These are phyloP conservation scores for Chironex yamaguchii DNA, from an alignment of 30 jellyfish, hydroid and myxozoan genomes.

Conservation along the genomic window DNA sequence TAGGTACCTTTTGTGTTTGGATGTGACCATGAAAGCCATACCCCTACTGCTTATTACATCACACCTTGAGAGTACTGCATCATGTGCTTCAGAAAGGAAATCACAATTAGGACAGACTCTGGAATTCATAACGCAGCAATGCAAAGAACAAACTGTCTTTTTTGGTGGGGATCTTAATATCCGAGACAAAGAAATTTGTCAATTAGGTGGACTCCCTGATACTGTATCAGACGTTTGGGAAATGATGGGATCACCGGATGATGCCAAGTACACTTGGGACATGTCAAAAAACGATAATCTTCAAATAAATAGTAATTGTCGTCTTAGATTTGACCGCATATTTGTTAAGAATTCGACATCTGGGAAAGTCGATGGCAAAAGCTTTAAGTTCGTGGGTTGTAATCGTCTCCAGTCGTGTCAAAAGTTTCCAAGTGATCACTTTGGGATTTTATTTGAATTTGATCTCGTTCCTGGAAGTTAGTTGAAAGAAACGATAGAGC, in stretches of 20 bases:
- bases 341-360: constrained; percentile 26
- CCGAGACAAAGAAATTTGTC: constrained; percentile 70
- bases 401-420: constrained; percentile 68
- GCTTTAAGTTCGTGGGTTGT: constrained; percentile 72
- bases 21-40: constrained; percentile 19
- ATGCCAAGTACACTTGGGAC: constrained; percentile 83
- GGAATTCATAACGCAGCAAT: not conserved
- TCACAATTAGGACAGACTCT: constrained; percentile 69
- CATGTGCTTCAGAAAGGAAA: constrained; percentile 34
- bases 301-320: constrained; percentile 36
- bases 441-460: constrained; percentile 53
- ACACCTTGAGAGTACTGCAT: constrained; percentile 81
- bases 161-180: constrained; percentile 89
- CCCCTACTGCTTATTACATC: constrained; percentile 70
- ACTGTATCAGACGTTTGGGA: constrained; percentile 85
- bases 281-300: constrained; percentile 72
- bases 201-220: constrained; percentile 63
- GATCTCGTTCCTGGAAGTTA: not conserved
- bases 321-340: constrained; percentile 80
- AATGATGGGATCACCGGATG: constrained; percentile 46
- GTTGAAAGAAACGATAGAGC: too few species aligned
- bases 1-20: constrained; percentile 51
- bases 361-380: not conserved
- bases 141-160: constrained; percentile 36
- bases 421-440: constrained; percentile 89